Base-by-base conservation (phyloP, 2,888 invertebrate genomes). In the Desoria tigrina region DNA sequence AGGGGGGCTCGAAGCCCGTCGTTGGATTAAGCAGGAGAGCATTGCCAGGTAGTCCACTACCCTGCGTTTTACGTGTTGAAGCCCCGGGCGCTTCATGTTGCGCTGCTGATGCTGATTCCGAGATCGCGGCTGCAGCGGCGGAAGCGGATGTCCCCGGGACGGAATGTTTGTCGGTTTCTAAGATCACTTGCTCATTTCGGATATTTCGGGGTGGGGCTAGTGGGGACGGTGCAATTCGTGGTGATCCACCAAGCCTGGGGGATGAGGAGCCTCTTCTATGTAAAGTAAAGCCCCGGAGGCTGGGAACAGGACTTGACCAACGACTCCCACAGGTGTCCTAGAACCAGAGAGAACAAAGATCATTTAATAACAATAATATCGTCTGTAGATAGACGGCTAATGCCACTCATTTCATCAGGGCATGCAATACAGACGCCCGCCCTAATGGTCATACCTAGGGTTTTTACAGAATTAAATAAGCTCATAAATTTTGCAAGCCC, bases 261-360 rank as follows among this genome's bases (percentile, higher is more conserved):
- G 76, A 76, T 28, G 76, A 76, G 23, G 74, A 75, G 53, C 74
- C 74, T 59, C 76, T 65, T 58, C 76, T 66, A 61, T 74, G 55
- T 21, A 75, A 58, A 51, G 73, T 66, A 63, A 76, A 76, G 53
- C 69, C 74, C 37, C 72, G 68, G 39, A 76, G 61, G 66, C 76
- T 76, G 65, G 76, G 76, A 42, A 76, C 73, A 37, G 76, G 76
- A 50, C 74, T 74, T 14, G 74, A 76, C 76, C 76, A 76, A 63
- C 74, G 73, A 61, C 76, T 76, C 61, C 72, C 74, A 53, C 69
- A 65, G 64, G 67, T 61, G 67, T 72, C 72, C 71, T 72, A 58
- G 11, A 49, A 21, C 42, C 27, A 63, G 21, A 18, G 45, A 45
- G 6, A 16, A 45, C 9, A 45, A 11, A 45, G 9, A 45, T 51